Evolutionary conservation across 1,140 invertebrate genomes (phyloP).

Genomic region (Sitodiplosis mosellana): DNA sequence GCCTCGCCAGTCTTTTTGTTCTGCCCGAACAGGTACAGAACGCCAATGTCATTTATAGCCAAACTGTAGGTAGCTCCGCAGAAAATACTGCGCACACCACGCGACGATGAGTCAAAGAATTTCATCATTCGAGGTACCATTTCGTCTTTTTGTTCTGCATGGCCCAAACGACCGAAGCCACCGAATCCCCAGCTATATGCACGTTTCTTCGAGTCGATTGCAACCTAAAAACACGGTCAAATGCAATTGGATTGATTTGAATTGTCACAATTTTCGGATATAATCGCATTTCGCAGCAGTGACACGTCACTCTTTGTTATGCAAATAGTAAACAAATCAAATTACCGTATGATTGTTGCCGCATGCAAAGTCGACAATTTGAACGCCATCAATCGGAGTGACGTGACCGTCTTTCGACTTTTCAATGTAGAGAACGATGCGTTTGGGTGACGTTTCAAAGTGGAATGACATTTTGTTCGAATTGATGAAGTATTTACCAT

Average conservation of each 20-base stretch:
- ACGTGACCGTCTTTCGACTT: conserved; percentile 75
- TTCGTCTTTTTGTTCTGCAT: conserved; percentile 82
- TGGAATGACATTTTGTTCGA: conserved; percentile 73
- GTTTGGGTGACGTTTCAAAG: conserved; percentile 67
- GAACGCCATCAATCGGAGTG: conserved; percentile 62
- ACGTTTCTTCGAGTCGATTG: conserved; percentile 68
- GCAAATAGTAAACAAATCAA: conserved; percentile 1
- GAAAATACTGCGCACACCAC: conserved; percentile 58
- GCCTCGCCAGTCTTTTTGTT: conserved; percentile 83
- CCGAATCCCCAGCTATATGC: conserved; percentile 90
- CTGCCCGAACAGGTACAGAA: conserved; percentile 72
- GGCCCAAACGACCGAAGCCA: conserved; percentile 79
- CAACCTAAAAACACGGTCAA: conserved; percentile 34
- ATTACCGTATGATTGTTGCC: conserved; percentile 75
- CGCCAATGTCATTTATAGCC: conserved; percentile 60
- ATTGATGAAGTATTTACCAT: conserved; percentile 83
- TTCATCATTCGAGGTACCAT: conserved; percentile 76
- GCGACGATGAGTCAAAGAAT: conserved; percentile 65
- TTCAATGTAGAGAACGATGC: conserved; percentile 72
- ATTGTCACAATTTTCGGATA: neutral
- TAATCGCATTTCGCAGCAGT: neutral
- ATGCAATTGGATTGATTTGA: neutral
- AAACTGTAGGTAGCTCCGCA: conserved; percentile 77
- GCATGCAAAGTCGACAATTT: conserved; percentile 77
- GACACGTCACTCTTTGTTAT: neutral